These are phyloP conservation scores for Hydrocynus forskahlii DNA, from an alignment of 2,797 vertebrate genomes.

Conservation along the genomic window DNA sequence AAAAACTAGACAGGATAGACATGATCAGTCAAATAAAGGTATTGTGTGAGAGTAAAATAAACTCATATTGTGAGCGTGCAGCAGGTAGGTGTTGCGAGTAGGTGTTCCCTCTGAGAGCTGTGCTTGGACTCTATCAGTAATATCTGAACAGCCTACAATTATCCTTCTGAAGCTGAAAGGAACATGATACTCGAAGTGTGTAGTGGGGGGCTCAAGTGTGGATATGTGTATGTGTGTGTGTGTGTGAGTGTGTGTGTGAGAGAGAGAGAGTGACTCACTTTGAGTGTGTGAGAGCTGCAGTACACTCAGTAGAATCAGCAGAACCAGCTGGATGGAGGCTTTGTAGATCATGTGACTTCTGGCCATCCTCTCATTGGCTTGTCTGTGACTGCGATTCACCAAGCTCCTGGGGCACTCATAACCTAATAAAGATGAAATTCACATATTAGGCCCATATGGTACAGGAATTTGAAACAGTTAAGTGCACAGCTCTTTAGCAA, in stretches of 20 bases:
- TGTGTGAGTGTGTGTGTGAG: neutral
- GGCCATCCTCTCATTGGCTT: slow-evolving; percentile 61
- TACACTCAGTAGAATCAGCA: slow-evolving; percentile 50
- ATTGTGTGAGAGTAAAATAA: too few species aligned
- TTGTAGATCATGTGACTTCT: slow-evolving; percentile 55
- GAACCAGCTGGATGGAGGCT: slow-evolving; percentile 41
- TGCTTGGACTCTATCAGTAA: neutral
- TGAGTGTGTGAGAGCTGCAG: slow-evolving; percentile 44
- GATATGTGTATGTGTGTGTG: neutral
- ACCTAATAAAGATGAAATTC: slow-evolving; percentile 40
- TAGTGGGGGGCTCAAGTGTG: neutral
- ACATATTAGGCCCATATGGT: slow-evolving; percentile 3
- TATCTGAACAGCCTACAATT: slow-evolving; percentile 24
- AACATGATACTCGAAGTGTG: neutral
- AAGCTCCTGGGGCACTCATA: slow-evolving; percentile 47
- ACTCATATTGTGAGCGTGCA: neutral
- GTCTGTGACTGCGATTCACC: slow-evolving; percentile 48
- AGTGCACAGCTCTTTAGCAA: neutral
- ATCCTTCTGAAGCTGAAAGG: slow-evolving; percentile 4
- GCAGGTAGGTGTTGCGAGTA: neutral
- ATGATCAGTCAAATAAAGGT: neutral
- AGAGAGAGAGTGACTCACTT: slow-evolving; percentile 34
- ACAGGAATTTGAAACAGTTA: neutral
- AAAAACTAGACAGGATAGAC: too few species aligned
- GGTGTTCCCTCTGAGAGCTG: neutral